Percentiles rank a stretch among this genome's conserved stretches.
These are phyloP conservation scores for Eriocheir sinensis DNA, from an alignment of 1,140 invertebrate species.

Conservation along the genomic window DNA sequence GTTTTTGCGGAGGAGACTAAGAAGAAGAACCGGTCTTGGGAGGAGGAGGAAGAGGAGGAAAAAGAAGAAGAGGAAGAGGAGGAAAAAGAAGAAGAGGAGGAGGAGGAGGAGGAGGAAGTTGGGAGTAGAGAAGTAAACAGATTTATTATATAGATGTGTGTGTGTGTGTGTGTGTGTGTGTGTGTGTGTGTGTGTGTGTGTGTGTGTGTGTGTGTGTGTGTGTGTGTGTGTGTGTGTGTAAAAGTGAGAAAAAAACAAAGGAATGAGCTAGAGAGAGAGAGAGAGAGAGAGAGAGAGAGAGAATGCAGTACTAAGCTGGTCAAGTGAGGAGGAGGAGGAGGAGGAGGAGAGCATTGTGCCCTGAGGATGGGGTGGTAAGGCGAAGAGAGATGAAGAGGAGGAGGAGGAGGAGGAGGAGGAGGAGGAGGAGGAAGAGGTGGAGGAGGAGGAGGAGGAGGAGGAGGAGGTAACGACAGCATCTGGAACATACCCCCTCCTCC, in stretches of 20 bases:
- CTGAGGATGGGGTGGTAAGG: neutral
- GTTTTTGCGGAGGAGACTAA: neutral
- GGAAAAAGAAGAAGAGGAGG: neutral
- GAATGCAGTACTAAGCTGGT: neutral
- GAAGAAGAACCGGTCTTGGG: neutral
- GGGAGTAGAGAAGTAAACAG: no score
- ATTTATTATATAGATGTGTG: no score
- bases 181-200: no score
- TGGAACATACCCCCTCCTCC: neutral
- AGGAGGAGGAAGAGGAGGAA: no score
- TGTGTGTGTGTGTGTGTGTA: no score
- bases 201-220: no score
- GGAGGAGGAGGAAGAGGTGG: neutral
- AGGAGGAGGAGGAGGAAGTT: slow-evolving; percentile 1
- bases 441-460: slow-evolving; percentile 47
- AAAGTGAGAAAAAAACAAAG: no score
- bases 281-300: neutral
- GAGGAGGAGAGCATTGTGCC: neutral
- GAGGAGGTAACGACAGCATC: neutral
- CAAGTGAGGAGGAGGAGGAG: slow-evolving; percentile 12
- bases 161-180: no score
- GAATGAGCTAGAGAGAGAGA: slow-evolving; percentile 18
- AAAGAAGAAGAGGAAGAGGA: no score
- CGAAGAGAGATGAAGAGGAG: neutral
- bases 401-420: neutral